Evolutionary conservation across 2,113 vertebrate species (phyloP).

Genomic region (Gorsachius goisagi): DNA sequence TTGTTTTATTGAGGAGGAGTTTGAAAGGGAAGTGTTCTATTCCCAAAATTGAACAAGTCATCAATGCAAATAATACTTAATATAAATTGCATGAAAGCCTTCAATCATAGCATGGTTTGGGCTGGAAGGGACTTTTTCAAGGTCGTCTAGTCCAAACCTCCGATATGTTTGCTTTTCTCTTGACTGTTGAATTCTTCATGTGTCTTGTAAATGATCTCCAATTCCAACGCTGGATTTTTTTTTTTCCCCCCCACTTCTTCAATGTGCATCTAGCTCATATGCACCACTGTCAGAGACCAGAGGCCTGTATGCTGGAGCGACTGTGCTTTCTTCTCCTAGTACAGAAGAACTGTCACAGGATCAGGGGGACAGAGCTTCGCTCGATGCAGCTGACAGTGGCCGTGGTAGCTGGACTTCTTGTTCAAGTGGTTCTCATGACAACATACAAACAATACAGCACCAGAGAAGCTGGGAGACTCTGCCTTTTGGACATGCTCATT

Average conservation of each 20-base stretch:
- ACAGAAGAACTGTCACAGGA: constrained; percentile 96
- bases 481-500: constrained; percentile 82
- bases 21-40: not conserved
- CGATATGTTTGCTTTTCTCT: not conserved
- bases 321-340: constrained; percentile 92
- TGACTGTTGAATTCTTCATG: not conserved
- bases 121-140: not conserved
- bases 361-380: constrained; percentile 92
- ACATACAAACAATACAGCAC: constrained; percentile 97
- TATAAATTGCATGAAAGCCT: not conserved
- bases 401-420: constrained; percentile 99
- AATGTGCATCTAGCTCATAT: constrained; percentile 78
- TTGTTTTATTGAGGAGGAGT: not conserved
- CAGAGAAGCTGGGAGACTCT: constrained; percentile 95
- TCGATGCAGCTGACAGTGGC: constrained; percentile 96
- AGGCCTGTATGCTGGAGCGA: constrained; percentile 86
- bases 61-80: not conserved
- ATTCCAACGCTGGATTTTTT: not conserved
- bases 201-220: not conserved
- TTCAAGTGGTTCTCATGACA: constrained; percentile 96
- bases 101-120: not conserved
- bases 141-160: not conserved
- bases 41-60: not conserved
- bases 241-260: not conserved
- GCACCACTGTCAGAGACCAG: constrained; percentile 89